Percentiles rank a stretch among this genome's conserved stretches.
Evolutionary conservation across 2,113 vertebrate genomes (phyloP).

Genomic region (Columba janthina): DNA sequence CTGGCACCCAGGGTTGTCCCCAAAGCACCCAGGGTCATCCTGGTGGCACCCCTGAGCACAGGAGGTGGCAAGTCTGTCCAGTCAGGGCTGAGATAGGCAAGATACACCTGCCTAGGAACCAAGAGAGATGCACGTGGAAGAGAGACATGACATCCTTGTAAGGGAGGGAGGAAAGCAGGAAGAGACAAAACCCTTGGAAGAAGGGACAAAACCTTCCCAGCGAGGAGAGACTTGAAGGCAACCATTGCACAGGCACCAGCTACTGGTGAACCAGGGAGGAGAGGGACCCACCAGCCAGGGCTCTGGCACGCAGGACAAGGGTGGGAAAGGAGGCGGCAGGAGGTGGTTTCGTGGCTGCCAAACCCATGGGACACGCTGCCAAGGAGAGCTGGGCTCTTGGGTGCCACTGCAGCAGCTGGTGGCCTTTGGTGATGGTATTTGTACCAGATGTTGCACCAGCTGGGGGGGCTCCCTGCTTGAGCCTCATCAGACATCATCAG

Average conservation of each 20-base stretch:
- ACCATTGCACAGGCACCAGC: not conserved
- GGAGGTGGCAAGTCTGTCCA: not conserved
- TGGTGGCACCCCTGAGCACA: not conserved
- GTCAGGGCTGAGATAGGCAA: not conserved
- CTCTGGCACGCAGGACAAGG: not conserved
- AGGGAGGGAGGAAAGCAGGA: not conserved
- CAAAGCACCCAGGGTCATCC: not conserved
- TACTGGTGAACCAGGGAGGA: not conserved
- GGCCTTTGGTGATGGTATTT: not conserved
- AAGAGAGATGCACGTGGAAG: not conserved
- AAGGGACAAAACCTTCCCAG: not conserved
- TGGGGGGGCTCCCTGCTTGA: not conserved
- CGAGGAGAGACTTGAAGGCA: not conserved
- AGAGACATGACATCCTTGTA: fast-evolving
- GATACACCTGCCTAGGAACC: not conserved
- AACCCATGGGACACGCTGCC: not conserved
- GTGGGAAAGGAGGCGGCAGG: not conserved
- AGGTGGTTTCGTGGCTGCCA: not conserved
- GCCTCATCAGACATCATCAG: fast-evolving
- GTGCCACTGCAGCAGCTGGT: not conserved
- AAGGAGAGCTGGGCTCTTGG: not conserved
- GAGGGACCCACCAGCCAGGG: not conserved
- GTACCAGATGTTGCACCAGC: not conserved
- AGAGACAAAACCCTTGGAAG: not conserved
- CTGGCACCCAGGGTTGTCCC: not conserved